A percentile compares a stretch with the other conserved stretches of the same genome.
Evolutionary conservation across 2,888 invertebrate species (phyloP).

Genomic region (Neocrepidodera transversa): DNA sequence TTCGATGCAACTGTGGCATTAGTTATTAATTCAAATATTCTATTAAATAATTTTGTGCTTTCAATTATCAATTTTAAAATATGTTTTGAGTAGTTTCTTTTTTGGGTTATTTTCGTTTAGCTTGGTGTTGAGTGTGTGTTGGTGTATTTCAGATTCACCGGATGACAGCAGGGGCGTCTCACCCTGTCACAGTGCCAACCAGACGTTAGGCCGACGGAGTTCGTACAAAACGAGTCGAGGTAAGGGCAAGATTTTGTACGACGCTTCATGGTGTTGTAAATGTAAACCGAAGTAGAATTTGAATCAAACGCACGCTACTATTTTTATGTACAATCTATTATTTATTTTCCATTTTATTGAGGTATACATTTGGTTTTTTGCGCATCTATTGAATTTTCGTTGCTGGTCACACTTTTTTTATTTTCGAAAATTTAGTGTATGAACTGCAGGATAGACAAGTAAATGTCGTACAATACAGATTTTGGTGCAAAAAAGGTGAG

Average conservation of each 20-base stretch:
- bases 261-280: constrained; percentile 35
- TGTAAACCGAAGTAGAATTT: constrained; percentile 37
- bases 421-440: constrained; percentile 27
- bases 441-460: constrained; percentile 33
- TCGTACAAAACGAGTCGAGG: constrained; percentile 90
- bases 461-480: constrained; percentile 40
- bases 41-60: no score
- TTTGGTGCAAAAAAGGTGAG: constrained; percentile 42
- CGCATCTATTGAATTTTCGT: constrained; percentile 37
- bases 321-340: constrained; percentile 33
- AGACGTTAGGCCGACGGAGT: constrained; percentile 79
- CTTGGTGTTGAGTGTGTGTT: neutral
- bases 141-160: constrained; percentile 68
- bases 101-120: no score
- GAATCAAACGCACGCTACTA: constrained; percentile 33
- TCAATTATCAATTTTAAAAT: no score
- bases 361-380: constrained; percentile 27
- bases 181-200: constrained; percentile 70
- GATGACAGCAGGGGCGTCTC: constrained; percentile 80
- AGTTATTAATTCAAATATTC: no score
- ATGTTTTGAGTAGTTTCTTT: no score
- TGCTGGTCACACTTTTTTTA: constrained; percentile 33
- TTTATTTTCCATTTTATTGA: constrained; percentile 25
- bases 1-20: no score
- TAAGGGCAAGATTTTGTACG: constrained; percentile 60